Evolutionary conservation across 2,113 vertebrate genomes (phyloP).

Genomic region (Mionectes macconnelli): DNA sequence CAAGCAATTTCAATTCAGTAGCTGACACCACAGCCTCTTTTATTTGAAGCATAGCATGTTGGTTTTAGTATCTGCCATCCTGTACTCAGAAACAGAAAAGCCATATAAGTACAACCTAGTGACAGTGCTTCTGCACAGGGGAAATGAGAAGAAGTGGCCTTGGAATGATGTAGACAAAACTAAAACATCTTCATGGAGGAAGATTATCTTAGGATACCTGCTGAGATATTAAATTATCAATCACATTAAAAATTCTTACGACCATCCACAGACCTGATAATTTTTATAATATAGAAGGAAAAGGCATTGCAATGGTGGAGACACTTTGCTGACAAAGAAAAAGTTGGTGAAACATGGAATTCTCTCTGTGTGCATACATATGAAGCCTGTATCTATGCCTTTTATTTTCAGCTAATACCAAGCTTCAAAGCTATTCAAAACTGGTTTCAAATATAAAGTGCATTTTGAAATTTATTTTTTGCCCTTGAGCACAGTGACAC

Average conservation of each 20-base stretch:
- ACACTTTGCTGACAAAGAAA: neutral
- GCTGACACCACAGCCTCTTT: neutral
- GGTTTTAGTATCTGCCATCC: neutral
- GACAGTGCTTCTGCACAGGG: neutral
- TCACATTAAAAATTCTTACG: neutral
- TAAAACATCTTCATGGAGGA: neutral
- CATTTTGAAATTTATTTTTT: conserved; percentile 52
- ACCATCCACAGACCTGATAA: neutral
- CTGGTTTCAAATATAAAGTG: conserved; percentile 2
- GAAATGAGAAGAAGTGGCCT: neutral
- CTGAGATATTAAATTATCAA: neutral
- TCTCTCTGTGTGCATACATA: neutral
- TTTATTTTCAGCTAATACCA: conserved; percentile 31
- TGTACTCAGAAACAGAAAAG: neutral
- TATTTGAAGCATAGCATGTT: neutral
- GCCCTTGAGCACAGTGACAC: conserved; percentile 59
- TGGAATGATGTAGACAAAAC: neutral
- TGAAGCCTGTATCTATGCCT: neutral
- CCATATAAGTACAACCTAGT: neutral
- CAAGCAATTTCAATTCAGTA: neutral
- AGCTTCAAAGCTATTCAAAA: conserved; percentile 47
- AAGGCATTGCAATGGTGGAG: neutral
- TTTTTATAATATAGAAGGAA: neutral
- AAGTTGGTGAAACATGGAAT: neutral
- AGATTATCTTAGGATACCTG: neutral